Evolutionary conservation across 2,888 invertebrate species (phyloP).

Genomic region (Neoitamus cyanurus): DNA sequence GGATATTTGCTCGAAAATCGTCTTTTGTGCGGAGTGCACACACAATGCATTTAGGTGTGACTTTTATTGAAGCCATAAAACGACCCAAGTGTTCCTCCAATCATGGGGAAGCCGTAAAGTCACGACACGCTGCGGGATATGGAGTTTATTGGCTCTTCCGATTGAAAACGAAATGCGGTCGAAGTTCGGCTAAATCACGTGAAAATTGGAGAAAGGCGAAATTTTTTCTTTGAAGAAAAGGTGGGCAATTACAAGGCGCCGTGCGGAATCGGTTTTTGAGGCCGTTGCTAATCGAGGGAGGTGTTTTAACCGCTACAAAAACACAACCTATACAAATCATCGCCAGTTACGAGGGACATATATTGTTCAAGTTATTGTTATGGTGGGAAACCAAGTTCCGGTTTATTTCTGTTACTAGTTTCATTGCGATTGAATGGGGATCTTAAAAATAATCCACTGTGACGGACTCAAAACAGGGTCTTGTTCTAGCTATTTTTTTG

Average conservation of each 20-base stretch:
- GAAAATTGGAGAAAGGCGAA: conserved; percentile 21
- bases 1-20: background rate
- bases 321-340: background rate
- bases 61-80: conserved; percentile 33
- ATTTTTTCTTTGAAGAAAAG: background rate
- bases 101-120: background rate
- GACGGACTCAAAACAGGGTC: too few species aligned
- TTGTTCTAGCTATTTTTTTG: too few species aligned
- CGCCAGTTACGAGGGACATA: background rate
- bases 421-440: too few species aligned
- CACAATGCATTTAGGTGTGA: conserved; percentile 32
- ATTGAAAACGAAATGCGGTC: conserved; percentile 11
- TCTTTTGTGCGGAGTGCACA: background rate
- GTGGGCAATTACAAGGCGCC: background rate
- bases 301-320: background rate
- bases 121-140: background rate
- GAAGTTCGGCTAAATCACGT: background rate
- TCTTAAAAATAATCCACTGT: too few species aligned
- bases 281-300: background rate
- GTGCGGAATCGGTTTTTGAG: background rate
- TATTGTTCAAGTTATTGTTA: background rate
- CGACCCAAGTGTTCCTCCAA: background rate
- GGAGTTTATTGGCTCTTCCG: conserved; percentile 15
- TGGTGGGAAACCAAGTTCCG: background rate
- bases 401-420: background rate